These are phyloP conservation scores for Drosophila recens DNA, from an alignment of 2,888 invertebrate species.

Conservation along the genomic window DNA sequence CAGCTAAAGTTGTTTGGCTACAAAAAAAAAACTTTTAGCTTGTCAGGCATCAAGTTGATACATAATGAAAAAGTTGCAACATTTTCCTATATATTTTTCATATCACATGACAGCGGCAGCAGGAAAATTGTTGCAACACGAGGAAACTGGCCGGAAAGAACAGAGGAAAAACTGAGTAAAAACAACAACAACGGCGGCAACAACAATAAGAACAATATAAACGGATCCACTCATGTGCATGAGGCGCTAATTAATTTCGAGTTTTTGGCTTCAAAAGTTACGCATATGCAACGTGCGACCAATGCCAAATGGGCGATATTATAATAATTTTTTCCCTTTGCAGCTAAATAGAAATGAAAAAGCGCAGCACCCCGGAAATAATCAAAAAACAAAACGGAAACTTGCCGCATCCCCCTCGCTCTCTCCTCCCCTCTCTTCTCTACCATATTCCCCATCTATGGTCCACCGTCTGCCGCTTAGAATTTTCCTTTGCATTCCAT, in stretches of 20 bases:
- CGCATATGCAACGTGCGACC: conserved; percentile 65
- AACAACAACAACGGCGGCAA: background rate
- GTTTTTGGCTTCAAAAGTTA: conserved; percentile 43
- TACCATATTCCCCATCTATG: background rate
- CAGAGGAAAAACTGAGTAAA: conserved; percentile 2
- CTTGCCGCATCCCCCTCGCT: conserved; percentile 20
- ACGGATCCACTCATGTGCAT: conserved; percentile 42
- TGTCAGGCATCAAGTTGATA: conserved; percentile 67
- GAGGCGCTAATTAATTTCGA: conserved; percentile 73
- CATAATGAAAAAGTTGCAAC: conserved; percentile 71
- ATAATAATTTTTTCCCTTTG: conserved; percentile 46
- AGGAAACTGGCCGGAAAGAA: conserved; percentile 37
- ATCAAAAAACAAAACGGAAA: conserved; percentile 60
- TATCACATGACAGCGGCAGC: conserved; percentile 55
- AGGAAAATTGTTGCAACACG: conserved; percentile 28
- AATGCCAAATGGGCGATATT: conserved; percentile 54
- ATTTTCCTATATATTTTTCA: conserved; percentile 59
- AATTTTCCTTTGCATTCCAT: conserved; percentile 36
- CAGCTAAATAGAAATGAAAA: conserved; percentile 51
- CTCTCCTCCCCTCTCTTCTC: background rate
- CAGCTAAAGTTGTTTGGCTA: conserved; percentile 38
- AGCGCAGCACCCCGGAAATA: conserved; percentile 62
- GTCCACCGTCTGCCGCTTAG: conserved; percentile 14
- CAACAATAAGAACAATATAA: conserved; percentile 3
- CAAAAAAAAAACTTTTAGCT: conserved; percentile 55